These are phyloP conservation scores for Eonycteris spelaea DNA, from an alignment of 2,113 vertebrate species.

Conservation along the genomic window DNA sequence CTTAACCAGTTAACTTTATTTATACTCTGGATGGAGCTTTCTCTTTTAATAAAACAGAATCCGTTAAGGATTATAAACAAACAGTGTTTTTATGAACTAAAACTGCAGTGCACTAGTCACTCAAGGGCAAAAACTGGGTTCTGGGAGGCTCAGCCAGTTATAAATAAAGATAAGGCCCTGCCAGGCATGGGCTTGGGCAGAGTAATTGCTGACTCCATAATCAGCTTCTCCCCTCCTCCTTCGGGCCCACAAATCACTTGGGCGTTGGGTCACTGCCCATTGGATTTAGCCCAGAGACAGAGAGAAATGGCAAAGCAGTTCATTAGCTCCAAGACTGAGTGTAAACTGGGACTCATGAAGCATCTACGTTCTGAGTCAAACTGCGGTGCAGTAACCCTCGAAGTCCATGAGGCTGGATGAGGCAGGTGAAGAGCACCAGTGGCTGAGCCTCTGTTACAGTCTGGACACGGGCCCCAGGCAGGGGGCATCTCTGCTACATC, in stretches of 20 bases:
- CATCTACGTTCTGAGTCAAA: neutral
- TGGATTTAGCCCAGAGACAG: conserved; percentile 55
- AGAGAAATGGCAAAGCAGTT: conserved; percentile 52
- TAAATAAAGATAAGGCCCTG: conserved; percentile 71
- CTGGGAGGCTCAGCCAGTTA: conserved; percentile 38
- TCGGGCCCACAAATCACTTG: conserved; percentile 33
- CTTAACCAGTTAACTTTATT: conserved; percentile 64
- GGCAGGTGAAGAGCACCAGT: fast-evolving
- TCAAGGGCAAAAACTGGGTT: conserved; percentile 61
- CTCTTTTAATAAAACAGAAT: conserved; percentile 71
- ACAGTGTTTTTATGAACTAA: conserved; percentile 65
- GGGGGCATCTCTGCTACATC: neutral
- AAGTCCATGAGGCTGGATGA: fast-evolving
- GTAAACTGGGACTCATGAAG: neutral
- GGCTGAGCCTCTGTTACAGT: fast-evolving
- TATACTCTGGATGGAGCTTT: conserved; percentile 48
- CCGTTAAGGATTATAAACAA: conserved; percentile 68
- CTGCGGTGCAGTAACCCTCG: fast-evolving
- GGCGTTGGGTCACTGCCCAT: conserved; percentile 56
- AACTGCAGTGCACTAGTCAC: conserved; percentile 61
- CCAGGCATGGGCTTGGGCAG: conserved; percentile 58
- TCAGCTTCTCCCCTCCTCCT: conserved; percentile 54
- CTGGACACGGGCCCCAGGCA: neutral
- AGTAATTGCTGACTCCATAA: conserved; percentile 51
- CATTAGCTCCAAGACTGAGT: conserved; percentile 36